Evolutionary conservation across 2,113 vertebrate genomes (phyloP), one percentile per base, ranked within the genome.

Genomic region (Lethenteron reissneri): DNA sequence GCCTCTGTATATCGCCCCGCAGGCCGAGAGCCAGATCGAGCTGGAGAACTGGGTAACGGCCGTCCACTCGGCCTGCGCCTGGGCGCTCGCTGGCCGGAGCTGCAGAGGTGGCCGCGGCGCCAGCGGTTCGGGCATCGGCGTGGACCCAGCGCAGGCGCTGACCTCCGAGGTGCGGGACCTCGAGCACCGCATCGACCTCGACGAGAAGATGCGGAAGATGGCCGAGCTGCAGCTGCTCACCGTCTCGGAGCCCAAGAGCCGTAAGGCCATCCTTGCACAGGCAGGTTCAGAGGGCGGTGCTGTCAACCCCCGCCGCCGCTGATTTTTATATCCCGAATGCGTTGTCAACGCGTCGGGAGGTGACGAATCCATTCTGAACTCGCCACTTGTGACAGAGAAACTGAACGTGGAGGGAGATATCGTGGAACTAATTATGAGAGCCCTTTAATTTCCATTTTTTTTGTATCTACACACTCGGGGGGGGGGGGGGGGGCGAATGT

Each of bases 161-260:
- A 84, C 82, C 75, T 92, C 78, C 77, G 89, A 97, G 79, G 87
- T 87, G 13, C 87, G 83, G 7, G 83, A 79, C 73, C 84, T 97
- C 2, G 83, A 89, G 58, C 94, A 97, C 81, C 95, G 97, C 82
- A 88, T 95, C 14, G 92, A 97, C 78, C 96, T 97, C 90, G 94
- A 97, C 58, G 84, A 88, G 75, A 97, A 97, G 80, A 97, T 97
- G 92, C 92, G 84, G 79, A 97, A 97, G 81, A 97, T 97, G 91
- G 94, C 90, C 0, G 91, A 95, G 77, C 75, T 97, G 69, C 92
- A 97, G 79, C 83, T 97, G 60, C 87, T 88, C 0, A 81, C 92
- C 58, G 92, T 97, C 76, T 80, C 77, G 0, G 85, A 97, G 78
- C 86, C 90, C 2, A 92, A 88, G 80, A 97, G 90, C 78, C 84